A percentile compares a stretch with the other conserved stretches of the same genome.
phyloP scores from a whole-genome alignment of 2,797 vertebrate species.

The Lophotriccus pileatus region DNA sequence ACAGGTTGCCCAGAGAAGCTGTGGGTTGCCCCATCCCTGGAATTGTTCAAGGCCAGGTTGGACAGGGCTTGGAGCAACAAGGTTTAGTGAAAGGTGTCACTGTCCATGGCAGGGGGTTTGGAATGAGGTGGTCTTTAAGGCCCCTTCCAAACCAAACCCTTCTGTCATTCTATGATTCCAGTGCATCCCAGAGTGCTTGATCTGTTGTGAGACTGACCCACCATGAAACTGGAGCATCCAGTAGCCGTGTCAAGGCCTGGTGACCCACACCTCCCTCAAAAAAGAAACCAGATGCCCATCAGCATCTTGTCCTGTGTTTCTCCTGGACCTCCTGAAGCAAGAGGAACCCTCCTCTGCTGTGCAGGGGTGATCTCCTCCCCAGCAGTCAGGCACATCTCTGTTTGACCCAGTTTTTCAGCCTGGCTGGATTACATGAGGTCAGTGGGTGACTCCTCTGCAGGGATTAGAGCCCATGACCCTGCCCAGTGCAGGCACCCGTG shows the following conservation, averaged over 20 bases:
- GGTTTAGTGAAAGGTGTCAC: fast-evolving
- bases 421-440: conserved; percentile 6
- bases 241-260: fast-evolving
- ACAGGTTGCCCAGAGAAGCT: background rate
- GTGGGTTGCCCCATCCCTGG: background rate
- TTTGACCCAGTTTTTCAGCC: conserved; percentile 27
- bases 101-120: background rate
- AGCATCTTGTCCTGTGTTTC: fast-evolving
- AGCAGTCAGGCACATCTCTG: background rate
- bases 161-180: background rate
- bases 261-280: fast-evolving
- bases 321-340: background rate
- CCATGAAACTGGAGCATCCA: background rate
- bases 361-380: background rate
- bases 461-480: background rate
- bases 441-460: background rate
- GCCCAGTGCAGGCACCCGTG: background rate
- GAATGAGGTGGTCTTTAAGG: background rate
- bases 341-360: background rate
- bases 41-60: fast-evolving
- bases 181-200: background rate
- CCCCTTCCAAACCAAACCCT: background rate
- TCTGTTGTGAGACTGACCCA: background rate
- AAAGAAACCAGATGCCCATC: background rate
- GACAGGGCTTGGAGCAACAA: fast-evolving